Evolutionary conservation across 2,113 vertebrate species (phyloP).

Genomic region (Raja brachyura): DNA sequence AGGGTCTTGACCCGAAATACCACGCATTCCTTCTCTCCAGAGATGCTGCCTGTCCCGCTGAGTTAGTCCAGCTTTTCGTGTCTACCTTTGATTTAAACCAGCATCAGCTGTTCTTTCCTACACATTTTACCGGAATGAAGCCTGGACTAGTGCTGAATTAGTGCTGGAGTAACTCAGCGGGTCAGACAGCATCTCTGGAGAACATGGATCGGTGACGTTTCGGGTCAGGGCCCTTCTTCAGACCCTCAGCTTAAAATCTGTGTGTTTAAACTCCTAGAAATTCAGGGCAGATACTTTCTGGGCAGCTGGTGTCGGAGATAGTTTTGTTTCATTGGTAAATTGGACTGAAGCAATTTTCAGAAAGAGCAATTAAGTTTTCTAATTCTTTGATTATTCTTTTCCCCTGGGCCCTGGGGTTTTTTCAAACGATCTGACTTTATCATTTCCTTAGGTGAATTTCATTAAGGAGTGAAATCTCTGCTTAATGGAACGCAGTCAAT

Average conservation of each 20-base stretch:
- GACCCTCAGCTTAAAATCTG: not conserved
- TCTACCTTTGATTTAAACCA: too few species aligned
- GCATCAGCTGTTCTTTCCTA: too few species aligned
- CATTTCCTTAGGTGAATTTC: not conserved
- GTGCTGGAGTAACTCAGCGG: too few species aligned
- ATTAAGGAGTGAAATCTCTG: not conserved
- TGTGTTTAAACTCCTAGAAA: not conserved
- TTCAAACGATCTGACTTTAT: not conserved
- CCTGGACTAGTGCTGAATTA: too few species aligned
- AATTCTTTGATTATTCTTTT: not conserved
- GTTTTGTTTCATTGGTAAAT: not conserved
- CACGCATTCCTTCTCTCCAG: too few species aligned
- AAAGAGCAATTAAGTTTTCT: not conserved
- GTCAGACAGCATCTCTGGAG: too few species aligned
- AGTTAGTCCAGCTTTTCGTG: too few species aligned
- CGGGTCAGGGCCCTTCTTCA: not conserved
- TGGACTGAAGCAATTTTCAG: slow-evolving; percentile 1
- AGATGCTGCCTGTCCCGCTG: too few species aligned
- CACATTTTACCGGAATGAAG: too few species aligned
- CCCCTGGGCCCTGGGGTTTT: not conserved
- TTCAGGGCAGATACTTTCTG: not conserved
- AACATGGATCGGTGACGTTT: too few species aligned
- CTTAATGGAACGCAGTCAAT: not conserved
- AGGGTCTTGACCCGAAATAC: too few species aligned
- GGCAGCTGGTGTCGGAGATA: too few species aligned